Conservation (phyloP, 92 coral and sea anemone genomes). For the Palythoa grandiflora region DNA sequence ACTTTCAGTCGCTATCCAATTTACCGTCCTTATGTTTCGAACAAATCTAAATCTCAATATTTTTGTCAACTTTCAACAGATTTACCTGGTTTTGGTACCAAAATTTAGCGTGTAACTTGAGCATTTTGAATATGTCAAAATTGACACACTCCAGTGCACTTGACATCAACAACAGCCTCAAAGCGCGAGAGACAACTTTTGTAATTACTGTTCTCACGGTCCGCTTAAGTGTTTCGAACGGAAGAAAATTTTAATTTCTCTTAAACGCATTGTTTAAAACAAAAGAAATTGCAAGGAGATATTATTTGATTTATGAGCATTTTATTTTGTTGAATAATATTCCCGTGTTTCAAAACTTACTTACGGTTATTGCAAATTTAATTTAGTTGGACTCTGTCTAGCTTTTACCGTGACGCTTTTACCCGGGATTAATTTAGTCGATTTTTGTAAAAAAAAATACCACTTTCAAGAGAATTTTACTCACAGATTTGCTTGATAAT, state of each 20-base stretch:
- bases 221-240: conserved; percentile 19
- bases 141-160: conserved; percentile 50
- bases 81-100: conserved; percentile 35
- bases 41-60: conserved; percentile 26
- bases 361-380: not conserved
- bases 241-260: conserved; percentile 39
- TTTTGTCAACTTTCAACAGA: conserved; percentile 42
- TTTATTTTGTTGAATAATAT: conserved; percentile 30
- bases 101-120: conserved; percentile 51
- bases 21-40: too few species aligned
- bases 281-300: conserved; percentile 29
- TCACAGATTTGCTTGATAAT: conserved; percentile 21
- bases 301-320: conserved; percentile 53
- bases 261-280: conserved; percentile 27
- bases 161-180: conserved; percentile 15
- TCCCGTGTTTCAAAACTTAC: conserved; percentile 24
- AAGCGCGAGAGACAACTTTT: conserved; percentile 11
- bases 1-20: too few species aligned
- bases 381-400: conserved; percentile 1
- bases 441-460: conserved; percentile 22
- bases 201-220: conserved; percentile 17
- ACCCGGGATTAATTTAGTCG: conserved; percentile 36
- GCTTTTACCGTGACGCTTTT: conserved; percentile 40
- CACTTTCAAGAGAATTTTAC: conserved; percentile 27
- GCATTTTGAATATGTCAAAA: conserved; percentile 47